phyloP scores from a whole-genome alignment of 2,113 vertebrate genomes.

The Amia ocellicauda region DNA sequence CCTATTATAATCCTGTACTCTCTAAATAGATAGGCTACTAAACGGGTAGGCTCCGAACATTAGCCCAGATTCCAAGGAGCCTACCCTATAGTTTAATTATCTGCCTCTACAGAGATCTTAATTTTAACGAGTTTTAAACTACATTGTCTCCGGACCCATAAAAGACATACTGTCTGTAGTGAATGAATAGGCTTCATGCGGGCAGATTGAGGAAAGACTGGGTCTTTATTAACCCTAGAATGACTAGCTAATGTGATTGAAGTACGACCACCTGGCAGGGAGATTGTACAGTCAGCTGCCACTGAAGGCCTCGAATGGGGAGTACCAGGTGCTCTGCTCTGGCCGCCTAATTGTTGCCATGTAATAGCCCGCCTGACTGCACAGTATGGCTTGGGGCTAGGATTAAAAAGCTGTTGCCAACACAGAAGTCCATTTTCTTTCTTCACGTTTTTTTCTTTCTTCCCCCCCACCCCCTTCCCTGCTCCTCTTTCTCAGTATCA shows the following conservation, averaged over 20 bases:
- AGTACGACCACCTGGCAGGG: conserved; percentile 86
- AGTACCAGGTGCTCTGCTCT: conserved; percentile 80
- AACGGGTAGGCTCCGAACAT: conserved; percentile 38
- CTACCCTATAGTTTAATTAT: conserved; percentile 47
- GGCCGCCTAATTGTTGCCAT: conserved; percentile 72
- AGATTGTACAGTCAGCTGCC: conserved; percentile 83
- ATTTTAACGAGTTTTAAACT: conserved; percentile 74
- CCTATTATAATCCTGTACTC: conserved; percentile 60
- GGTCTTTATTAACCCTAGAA: conserved; percentile 81
- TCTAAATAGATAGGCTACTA: conserved; percentile 52
- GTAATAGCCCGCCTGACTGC: conserved; percentile 83
- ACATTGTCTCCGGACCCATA: conserved; percentile 68
- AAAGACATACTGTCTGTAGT: conserved; percentile 60
- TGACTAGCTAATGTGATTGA: conserved; percentile 84
- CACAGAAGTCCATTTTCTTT: conserved; percentile 68
- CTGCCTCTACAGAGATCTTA: conserved; percentile 51
- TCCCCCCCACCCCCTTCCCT: conserved; percentile 17
- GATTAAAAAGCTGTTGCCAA: conserved; percentile 76
- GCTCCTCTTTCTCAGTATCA: conserved; percentile 19
- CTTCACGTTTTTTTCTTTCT: conserved; percentile 54
- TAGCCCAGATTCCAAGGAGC: conserved; percentile 40
- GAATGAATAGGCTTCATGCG: conserved; percentile 66
- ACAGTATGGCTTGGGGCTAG: conserved; percentile 78
- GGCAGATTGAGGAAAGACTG: conserved; percentile 53
- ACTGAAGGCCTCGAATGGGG: conserved; percentile 69